Percentiles rank a stretch among this genome's conserved stretches.
Evolutionary conservation across 2,113 vertebrate genomes (phyloP).

Genomic region (Furnarius figulus): DNA sequence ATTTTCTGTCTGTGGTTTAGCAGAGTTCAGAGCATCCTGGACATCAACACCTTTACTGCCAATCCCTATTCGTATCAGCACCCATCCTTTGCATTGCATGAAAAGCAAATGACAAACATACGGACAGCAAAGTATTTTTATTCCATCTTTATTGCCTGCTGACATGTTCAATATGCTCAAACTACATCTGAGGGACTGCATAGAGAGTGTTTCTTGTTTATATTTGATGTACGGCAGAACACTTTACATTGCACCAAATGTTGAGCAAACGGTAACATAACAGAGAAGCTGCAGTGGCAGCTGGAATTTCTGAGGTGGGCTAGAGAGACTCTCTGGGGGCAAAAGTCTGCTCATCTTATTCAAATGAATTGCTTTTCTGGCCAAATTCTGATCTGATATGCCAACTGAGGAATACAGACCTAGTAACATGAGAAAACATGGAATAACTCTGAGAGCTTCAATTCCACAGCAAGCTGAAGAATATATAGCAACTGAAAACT

Average conservation of each 20-base stretch:
- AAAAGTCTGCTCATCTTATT: constrained; percentile 70
- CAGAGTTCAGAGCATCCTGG: constrained; percentile 43
- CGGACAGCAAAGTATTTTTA: constrained; percentile 72
- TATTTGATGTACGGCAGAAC: constrained; percentile 70
- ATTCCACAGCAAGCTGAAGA: not conserved
- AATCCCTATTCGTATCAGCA: constrained; percentile 34
- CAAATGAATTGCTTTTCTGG: constrained; percentile 61
- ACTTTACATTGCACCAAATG: constrained; percentile 72
- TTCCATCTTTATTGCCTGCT: constrained; percentile 70
- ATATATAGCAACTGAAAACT: not conserved
- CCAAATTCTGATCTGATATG: constrained; percentile 54
- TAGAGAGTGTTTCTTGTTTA: constrained; percentile 71
- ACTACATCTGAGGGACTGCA: constrained; percentile 68
- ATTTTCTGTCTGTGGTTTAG: constrained; percentile 24
- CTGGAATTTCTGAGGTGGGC: constrained; percentile 70
- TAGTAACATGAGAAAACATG: constrained; percentile 57
- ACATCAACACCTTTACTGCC: constrained; percentile 64
- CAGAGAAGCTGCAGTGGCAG: constrained; percentile 64
- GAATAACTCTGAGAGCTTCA: constrained; percentile 38
- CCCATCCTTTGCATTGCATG: constrained; percentile 64
- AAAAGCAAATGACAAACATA: constrained; percentile 72
- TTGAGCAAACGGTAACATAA: constrained; percentile 69
- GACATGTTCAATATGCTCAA: constrained; percentile 70
- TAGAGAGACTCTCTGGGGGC: constrained; percentile 63
- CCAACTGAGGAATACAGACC: constrained; percentile 61